A percentile compares a stretch with the other conserved stretches of the same genome.
Conservation (phyloP, 2,113 vertebrate genomes). For the Micronycteris hirsuta region DNA sequence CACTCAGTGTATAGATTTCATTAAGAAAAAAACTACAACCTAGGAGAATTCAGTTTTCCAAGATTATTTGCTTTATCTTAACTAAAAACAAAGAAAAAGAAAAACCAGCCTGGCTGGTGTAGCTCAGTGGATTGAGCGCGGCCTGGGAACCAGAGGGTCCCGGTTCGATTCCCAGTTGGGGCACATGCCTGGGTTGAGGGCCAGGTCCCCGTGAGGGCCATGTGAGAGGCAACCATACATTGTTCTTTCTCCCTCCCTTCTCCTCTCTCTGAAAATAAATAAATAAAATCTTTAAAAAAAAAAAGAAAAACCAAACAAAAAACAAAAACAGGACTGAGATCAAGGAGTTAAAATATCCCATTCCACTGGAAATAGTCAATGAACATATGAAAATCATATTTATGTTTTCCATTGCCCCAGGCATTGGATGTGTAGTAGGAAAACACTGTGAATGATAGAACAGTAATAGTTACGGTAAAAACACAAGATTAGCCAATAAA, state of each 20-base stretch:
- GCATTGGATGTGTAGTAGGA: background rate
- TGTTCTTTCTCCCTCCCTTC: no score
- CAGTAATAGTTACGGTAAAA: background rate
- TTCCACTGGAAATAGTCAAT: constrained; percentile 1
- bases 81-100: background rate
- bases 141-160: no score
- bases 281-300: no score
- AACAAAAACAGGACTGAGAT: background rate
- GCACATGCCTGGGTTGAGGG: no score
- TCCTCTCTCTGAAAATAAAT: no score
- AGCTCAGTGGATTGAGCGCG: no score
- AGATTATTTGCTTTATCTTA: constrained; percentile 9
- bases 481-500: background rate
- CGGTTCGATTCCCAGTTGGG: no score
- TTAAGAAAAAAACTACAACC: background rate
- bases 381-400: constrained; percentile 2
- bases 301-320: background rate
- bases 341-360: background rate
- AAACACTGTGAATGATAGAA: background rate
- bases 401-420: background rate
- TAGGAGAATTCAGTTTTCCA: background rate
- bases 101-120: no score
- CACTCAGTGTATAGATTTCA: background rate
- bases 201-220: no score
- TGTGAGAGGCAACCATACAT: no score